Percentiles rank a stretch among this genome's conserved stretches.
These are phyloP conservation scores for Albula goreensis DNA, from an alignment of 2,113 vertebrate species.

Conservation along the genomic window DNA sequence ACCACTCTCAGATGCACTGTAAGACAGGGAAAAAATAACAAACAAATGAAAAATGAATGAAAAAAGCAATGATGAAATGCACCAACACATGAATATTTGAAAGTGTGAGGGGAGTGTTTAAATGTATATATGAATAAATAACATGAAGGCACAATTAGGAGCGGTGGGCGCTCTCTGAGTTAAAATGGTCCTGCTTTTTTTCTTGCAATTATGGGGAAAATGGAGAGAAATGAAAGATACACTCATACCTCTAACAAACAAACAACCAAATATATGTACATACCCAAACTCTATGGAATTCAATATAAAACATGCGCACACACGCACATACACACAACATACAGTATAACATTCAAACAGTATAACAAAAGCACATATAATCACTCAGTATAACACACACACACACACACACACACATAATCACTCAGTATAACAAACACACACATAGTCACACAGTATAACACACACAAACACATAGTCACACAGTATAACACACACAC, in stretches of 20 bases:
- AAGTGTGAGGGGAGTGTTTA: neutral
- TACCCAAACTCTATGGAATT: neutral
- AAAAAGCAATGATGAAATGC: constrained; percentile 10
- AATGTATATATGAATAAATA: constrained; percentile 12
- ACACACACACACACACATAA: too few species aligned
- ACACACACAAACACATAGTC: too few species aligned
- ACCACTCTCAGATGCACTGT: neutral
- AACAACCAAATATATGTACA: neutral
- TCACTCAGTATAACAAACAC: too few species aligned
- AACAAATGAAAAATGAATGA: constrained; percentile 9
- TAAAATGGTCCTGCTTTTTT: constrained; percentile 3
- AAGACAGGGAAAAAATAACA: neutral
- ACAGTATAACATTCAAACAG: neutral
- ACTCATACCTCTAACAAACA: constrained; percentile 10
- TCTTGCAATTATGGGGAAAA: neutral
- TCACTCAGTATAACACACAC: neutral
- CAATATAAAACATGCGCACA: neutral
- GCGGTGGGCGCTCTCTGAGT: neutral
- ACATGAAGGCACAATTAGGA: neutral
- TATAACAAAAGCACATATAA: neutral
- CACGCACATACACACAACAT: constrained; percentile 7
- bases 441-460: too few species aligned
- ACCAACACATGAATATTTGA: constrained; percentile 2
- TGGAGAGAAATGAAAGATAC: neutral
- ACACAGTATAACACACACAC: too few species aligned